Conservation (phyloP, 1,140 invertebrate genomes). For the Drosophila ercepeae region DNA sequence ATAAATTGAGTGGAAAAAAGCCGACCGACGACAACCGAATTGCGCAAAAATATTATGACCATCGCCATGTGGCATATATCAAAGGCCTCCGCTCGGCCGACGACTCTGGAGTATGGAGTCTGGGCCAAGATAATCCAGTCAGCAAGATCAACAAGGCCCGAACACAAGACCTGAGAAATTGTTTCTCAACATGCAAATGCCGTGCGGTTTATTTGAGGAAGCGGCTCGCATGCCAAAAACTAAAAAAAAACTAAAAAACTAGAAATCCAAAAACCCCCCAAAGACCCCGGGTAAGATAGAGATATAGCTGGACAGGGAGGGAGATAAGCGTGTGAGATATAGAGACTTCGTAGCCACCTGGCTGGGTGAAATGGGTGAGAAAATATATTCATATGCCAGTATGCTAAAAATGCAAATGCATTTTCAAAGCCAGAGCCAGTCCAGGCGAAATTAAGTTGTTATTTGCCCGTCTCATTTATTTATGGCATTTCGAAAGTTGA, state of each 20-base stretch:
- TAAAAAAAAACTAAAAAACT: neutral
- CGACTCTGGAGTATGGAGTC: conserved; percentile 2
- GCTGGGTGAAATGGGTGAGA: conserved; percentile 67
- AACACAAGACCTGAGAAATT: conserved; percentile 70
- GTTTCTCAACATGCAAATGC: conserved; percentile 80
- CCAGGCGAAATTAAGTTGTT: conserved; percentile 70
- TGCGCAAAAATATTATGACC: conserved; percentile 82
- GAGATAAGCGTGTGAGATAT: conserved; percentile 18
- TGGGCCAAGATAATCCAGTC: conserved; percentile 35
- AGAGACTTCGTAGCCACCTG: conserved; percentile 24
- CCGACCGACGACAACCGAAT: conserved; percentile 75
- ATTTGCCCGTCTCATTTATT: conserved; percentile 41
- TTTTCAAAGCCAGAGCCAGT: conserved; percentile 11
- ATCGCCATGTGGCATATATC: conserved; percentile 73
- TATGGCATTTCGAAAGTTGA: conserved; percentile 66
- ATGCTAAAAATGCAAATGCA: conserved; percentile 55
- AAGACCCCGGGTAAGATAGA: conserved; percentile 43
- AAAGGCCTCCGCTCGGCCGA: conserved; percentile 53
- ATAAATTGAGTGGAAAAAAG: conserved; percentile 60
- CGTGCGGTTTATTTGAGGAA: conserved; percentile 79
- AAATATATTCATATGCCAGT: conserved; percentile 49
- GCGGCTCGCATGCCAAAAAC: conserved; percentile 68
- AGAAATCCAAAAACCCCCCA: conserved; percentile 30
- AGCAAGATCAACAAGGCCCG: conserved; percentile 49
- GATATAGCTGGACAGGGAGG: conserved; percentile 8